These are phyloP conservation scores for Drosophila hamatofila DNA, from an alignment of 2,888 invertebrate genomes.

Conservation along the genomic window DNA sequence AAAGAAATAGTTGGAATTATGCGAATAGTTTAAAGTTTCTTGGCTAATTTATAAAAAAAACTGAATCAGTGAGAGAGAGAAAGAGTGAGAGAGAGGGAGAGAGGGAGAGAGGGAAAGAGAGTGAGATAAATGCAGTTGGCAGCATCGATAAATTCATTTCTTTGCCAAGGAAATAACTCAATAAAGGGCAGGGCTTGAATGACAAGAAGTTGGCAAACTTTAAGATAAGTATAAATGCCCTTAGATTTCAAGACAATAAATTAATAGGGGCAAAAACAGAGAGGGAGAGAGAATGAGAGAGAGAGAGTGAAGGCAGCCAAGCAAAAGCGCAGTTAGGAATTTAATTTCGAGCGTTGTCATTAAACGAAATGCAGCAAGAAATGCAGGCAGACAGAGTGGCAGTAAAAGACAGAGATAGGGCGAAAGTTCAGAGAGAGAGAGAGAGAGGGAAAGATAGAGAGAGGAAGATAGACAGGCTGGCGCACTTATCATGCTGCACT, in stretches of 20 bases:
- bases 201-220: constrained; percentile 79
- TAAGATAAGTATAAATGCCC: constrained; percentile 64
- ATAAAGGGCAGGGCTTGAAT: constrained; percentile 64
- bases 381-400: not conserved
- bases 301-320: constrained; percentile 6
- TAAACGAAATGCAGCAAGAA: constrained; percentile 51
- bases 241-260: constrained; percentile 69
- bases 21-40: constrained; percentile 43
- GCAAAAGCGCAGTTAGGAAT: constrained; percentile 57
- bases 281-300: not conserved
- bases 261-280: constrained; percentile 43
- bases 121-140: constrained; percentile 31
- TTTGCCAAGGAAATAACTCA: constrained; percentile 71
- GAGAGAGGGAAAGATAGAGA: not conserved
- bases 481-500: constrained; percentile 43
- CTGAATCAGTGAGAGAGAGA: not conserved
- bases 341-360: constrained; percentile 65
- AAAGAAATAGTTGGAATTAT: constrained; percentile 28
- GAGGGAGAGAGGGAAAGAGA: not conserved
- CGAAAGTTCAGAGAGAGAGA: not conserved
- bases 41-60: constrained; percentile 64
- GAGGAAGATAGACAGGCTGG: not conserved
- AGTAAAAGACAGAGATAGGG: not conserved
- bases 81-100: constrained; percentile 4
- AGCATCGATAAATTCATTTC: constrained; percentile 57